Percentiles rank a stretch among this genome's conserved stretches.
These are phyloP conservation scores for Sarcophaga variegata DNA, from an alignment of 2,888 invertebrate species.

Conservation along the genomic window DNA sequence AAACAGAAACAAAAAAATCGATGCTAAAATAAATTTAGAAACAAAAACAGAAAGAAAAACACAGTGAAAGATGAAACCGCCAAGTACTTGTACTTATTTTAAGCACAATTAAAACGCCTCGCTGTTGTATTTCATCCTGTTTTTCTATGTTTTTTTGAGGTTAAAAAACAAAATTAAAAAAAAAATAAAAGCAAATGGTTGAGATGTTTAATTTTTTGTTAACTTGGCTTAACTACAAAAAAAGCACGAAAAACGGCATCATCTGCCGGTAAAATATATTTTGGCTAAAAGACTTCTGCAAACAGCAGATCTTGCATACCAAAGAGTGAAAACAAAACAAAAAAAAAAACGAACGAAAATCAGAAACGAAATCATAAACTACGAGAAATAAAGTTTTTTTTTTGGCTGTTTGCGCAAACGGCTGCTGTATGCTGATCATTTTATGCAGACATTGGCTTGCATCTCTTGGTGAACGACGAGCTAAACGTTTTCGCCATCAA, in stretches of 20 bases:
- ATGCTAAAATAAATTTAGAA: background rate
- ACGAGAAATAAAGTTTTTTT: too few relatives aligned
- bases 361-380: too few relatives aligned
- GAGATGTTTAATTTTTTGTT: background rate
- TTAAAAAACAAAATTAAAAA: background rate
- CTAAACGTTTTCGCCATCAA: constrained; percentile 66
- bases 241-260: background rate
- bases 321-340: constrained; percentile 19
- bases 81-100: constrained; percentile 47
- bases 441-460: constrained; percentile 21
- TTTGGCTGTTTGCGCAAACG: background rate
- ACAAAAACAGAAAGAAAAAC: background rate
- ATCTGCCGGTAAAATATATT: background rate
- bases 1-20: background rate
- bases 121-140: constrained; percentile 10
- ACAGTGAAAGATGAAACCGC: constrained; percentile 34
- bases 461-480: constrained; percentile 7
- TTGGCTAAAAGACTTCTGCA: background rate
- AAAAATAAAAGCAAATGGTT: background rate
- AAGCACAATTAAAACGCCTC: constrained; percentile 52
- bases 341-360: background rate
- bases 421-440: constrained; percentile 55
- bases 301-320: constrained; percentile 47
- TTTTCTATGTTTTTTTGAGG: background rate
- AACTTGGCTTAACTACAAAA: too few relatives aligned